Evolutionary conservation across 2,113 vertebrate genomes (phyloP), one percentile per base, ranked within the genome.

Genomic region (Bos javanicus): DNA sequence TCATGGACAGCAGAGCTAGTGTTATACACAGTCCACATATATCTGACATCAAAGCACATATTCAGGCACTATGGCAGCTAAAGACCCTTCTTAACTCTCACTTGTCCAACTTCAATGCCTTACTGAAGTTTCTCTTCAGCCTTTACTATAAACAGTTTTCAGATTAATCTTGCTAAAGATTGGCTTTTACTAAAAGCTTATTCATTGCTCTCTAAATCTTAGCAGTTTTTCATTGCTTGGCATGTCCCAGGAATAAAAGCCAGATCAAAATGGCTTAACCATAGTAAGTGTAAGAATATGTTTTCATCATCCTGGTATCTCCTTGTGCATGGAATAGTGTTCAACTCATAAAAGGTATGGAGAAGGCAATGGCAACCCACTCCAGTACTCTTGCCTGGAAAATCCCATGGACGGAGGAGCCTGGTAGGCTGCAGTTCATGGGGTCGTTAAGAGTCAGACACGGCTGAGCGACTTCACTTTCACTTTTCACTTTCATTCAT

Each of bases 111-210:
- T 36, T 54, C 46, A 94, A 7, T 83, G 54, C 25, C 56, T 82
- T 59, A 87, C 33, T 81, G 46, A 28, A 59, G 39, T 16, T 19
- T 91, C 43, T 54, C 36, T 83, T 82, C 17, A 62, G 25, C 3
- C 62, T 60, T 96, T 39, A 54, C 13, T 54, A 62, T n/a, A 92
- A 83, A 76, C n/a, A 60, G 23, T 48, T 87, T 97, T 94, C 94
- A 60, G 23, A 39, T 57, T 39, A 90, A 94, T 57, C 60, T 94
- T 62, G 19, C 52, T 91, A 94, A 91, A 59, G 59, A 43, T 59
- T n/a, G 36, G 21, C n/a, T 91, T 87, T 76, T 74, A 94, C 46
- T 82, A 62, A 87, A 60, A 74, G 25, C 21, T 74, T 91, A 43
- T 86, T 71, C 15, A 62, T 25, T 60, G 52, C 21, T 54, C 59